A percentile compares a stretch with the other conserved stretches of the same genome.
phyloP scores from a whole-genome alignment of 2,888 invertebrate species.

The Aphidius colemani region DNA sequence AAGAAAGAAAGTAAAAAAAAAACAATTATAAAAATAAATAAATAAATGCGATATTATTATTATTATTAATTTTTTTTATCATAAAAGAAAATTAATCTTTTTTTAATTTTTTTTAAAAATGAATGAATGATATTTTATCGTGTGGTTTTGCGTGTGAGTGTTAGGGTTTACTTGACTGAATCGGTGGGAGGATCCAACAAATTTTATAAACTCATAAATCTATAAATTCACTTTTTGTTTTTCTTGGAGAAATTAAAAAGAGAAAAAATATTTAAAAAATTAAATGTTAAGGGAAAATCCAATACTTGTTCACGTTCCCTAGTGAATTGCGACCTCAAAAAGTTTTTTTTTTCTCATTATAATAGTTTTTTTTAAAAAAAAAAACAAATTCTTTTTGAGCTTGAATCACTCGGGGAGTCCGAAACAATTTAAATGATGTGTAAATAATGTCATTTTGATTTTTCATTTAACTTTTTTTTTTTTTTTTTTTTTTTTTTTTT shows the following conservation, averaged over 20 bases:
- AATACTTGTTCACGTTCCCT: constrained; percentile 18
- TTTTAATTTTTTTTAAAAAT: constrained; percentile 13
- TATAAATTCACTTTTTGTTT: background rate
- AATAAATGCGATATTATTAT: background rate
- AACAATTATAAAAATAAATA: constrained; percentile 1
- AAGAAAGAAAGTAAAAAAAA: constrained; percentile 39
- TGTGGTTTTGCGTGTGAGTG: background rate
- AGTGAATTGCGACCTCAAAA: constrained; percentile 26
- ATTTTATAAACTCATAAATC: background rate
- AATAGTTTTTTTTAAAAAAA: constrained; percentile 6
- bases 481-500: no score
- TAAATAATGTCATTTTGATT: constrained; percentile 2
- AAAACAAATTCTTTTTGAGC: constrained; percentile 15
- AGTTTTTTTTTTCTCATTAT: constrained; percentile 1
- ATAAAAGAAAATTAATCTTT: background rate
- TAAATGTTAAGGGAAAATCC: background rate
- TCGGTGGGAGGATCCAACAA: background rate
- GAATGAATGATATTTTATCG: constrained; percentile 15
- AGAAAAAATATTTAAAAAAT: constrained; percentile 2
- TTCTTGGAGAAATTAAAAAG: constrained; percentile 2
- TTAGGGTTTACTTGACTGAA: constrained; percentile 18
- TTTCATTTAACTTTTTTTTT: background rate
- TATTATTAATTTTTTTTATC: background rate
- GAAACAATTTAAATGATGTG: constrained; percentile 1
- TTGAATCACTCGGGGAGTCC: constrained; percentile 22